A percentile compares a stretch with the other conserved stretches of the same genome.
Evolutionary conservation across 2,888 invertebrate genomes (phyloP).

Genomic region (Embidobia sp.): DNA sequence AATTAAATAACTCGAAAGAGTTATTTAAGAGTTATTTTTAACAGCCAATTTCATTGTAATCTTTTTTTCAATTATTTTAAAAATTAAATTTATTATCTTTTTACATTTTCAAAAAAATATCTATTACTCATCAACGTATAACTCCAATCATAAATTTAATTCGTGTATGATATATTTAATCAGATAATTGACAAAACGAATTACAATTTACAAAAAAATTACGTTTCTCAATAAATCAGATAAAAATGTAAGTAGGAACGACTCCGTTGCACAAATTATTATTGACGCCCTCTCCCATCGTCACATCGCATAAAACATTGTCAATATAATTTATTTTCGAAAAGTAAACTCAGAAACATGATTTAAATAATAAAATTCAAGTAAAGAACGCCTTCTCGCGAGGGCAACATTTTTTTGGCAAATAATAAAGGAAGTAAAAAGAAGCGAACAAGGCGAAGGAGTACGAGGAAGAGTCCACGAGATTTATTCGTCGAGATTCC

Average conservation of each 20-base stretch:
- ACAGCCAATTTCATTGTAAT: no score
- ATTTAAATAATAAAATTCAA: conserved; percentile 48
- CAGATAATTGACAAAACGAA: conserved; percentile 29
- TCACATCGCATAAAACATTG: conserved; percentile 25
- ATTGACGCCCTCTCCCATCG: conserved; percentile 5
- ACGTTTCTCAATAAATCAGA: background rate
- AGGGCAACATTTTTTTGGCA: conserved; percentile 29
- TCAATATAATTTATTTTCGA: conserved; percentile 52
- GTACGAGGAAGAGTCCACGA: conserved; percentile 45
- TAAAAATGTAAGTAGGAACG: no score
- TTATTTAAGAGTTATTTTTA: no score
- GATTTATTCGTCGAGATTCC: conserved; percentile 49
- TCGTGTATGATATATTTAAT: no score
- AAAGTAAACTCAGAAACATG: conserved; percentile 41
- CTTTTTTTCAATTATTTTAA: no score
- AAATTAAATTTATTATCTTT: no score
- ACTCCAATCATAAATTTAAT: no score
- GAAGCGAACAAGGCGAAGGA: conserved; percentile 44
- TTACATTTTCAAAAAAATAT: no score
- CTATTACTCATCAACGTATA: no score
- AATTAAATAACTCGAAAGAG: no score
- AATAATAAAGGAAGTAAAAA: conserved; percentile 39
- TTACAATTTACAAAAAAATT: background rate
- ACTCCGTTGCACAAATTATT: background rate
- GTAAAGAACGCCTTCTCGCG: conserved; percentile 46